Conservation (phyloP, 2,888 invertebrate species). For the Bombylius major region DNA sequence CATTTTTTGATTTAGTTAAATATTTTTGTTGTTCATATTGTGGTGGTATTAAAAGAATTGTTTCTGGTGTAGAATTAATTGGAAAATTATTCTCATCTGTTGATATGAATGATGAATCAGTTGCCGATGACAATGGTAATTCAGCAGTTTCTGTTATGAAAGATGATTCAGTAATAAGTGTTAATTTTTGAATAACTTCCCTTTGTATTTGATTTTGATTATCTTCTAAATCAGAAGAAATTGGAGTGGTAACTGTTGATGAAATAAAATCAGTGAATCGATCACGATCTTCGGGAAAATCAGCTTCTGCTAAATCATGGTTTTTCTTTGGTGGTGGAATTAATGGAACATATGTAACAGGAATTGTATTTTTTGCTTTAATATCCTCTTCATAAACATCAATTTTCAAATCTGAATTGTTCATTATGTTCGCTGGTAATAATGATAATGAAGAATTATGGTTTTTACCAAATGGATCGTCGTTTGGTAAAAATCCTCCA, state of each 20-base stretch:
- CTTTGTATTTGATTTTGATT: not conserved
- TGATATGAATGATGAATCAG: not conserved
- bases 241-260: not conserved
- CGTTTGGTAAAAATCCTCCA: slow-evolving; percentile 61
- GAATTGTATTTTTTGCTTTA: not conserved
- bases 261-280: not conserved
- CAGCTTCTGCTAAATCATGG: not conserved
- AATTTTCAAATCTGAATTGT: not conserved
- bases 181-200: not conserved
- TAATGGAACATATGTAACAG: not conserved
- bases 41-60: slow-evolving; percentile 34
- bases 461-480: slow-evolving; percentile 30
- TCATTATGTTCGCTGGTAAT: not conserved
- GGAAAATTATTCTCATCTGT: slow-evolving; percentile 19
- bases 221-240: not conserved
- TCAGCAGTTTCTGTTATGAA: not conserved
- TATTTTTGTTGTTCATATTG: slow-evolving; percentile 27
- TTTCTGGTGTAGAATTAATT: slow-evolving; percentile 29
- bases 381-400: not conserved
- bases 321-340: too few relatives aligned
- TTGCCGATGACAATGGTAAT: not conserved
- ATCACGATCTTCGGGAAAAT: not conserved
- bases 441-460: not conserved
- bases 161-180: not conserved
- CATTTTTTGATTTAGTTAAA: not conserved